These are phyloP conservation scores for Drosophila obscura DNA, from an alignment of 1,140 invertebrate genomes.

Conservation along the genomic window DNA sequence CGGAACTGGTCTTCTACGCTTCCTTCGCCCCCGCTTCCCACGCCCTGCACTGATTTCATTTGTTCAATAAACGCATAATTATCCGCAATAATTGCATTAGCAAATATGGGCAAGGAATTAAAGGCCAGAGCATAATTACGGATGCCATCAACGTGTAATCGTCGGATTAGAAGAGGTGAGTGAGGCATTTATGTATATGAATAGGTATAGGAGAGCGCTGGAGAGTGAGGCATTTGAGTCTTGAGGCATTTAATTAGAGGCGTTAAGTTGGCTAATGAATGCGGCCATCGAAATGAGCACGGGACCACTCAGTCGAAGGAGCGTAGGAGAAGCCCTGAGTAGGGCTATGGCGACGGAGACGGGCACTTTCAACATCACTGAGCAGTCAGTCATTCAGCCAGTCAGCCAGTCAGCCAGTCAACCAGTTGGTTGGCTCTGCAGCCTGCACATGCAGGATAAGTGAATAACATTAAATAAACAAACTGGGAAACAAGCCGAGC, in stretches of 20 bases:
- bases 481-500: slow-evolving; percentile 50
- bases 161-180: background rate
- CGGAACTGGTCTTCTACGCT: background rate
- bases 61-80: slow-evolving; percentile 74
- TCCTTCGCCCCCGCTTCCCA: background rate
- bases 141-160: slow-evolving; percentile 43
- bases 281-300: slow-evolving; percentile 30
- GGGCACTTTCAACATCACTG: slow-evolving; percentile 35
- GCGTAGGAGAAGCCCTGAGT: background rate
- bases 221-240: background rate
- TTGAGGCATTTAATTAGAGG: slow-evolving; percentile 68
- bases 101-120: slow-evolving; percentile 62
- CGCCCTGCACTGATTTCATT: slow-evolving; percentile 44
- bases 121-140: slow-evolving; percentile 52
- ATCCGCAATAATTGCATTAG: slow-evolving; percentile 74
- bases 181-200: no score
- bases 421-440: slow-evolving; percentile 1
- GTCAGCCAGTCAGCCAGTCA: slow-evolving; percentile 7
- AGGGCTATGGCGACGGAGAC: background rate
- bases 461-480: slow-evolving; percentile 77
- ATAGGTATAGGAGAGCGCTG: no score
- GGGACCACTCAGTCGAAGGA: slow-evolving; percentile 19
- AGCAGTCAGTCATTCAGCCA: slow-evolving; percentile 6
- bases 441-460: slow-evolving; percentile 68
- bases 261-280: slow-evolving; percentile 72